Evolutionary conservation across 1,140 invertebrate species (phyloP).

Genomic region (Penaeus vannamei): DNA sequence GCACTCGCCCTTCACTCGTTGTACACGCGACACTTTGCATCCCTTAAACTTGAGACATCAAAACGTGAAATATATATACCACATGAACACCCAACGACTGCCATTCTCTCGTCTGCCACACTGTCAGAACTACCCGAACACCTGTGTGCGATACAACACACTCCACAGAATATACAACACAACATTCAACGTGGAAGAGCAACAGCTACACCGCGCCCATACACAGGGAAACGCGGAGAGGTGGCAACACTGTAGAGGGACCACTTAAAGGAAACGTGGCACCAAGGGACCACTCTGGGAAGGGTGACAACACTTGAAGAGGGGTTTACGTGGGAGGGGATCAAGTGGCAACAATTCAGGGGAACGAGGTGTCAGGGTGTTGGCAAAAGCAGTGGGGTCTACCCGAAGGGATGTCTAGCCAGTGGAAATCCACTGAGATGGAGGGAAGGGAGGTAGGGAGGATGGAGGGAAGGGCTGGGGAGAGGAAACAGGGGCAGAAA

Average conservation of each 20-base stretch:
- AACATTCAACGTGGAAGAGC: slow-evolving; percentile 64
- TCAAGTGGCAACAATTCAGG: slow-evolving; percentile 41
- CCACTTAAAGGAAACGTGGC: slow-evolving; percentile 34
- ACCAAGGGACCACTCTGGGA: too few relatives aligned
- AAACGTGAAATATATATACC: neutral
- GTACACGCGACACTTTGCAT: too few relatives aligned
- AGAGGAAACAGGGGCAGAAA: slow-evolving; percentile 2
- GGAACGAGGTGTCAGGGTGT: slow-evolving; percentile 27
- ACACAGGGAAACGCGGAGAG: slow-evolving; percentile 57
- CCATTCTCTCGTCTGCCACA: neutral
- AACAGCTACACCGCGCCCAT: slow-evolving; percentile 60
- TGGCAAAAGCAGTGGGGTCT: slow-evolving; percentile 42
- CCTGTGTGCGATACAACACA: slow-evolving; percentile 44
- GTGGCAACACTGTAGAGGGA: slow-evolving; percentile 65
- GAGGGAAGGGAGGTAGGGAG: neutral
- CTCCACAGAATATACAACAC: slow-evolving; percentile 55
- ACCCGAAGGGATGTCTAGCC: neutral
- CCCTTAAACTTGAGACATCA: too few relatives aligned
- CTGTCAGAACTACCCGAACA: slow-evolving; percentile 27
- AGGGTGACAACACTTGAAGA: too few relatives aligned
- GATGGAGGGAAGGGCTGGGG: neutral
- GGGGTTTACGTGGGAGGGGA: too few relatives aligned
- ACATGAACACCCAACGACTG: neutral
- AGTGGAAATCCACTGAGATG: slow-evolving; percentile 13
- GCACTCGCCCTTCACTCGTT: too few relatives aligned